Evolutionary conservation across 2,888 invertebrate species (phyloP).

Genomic region (Machimus atricapillus): DNA sequence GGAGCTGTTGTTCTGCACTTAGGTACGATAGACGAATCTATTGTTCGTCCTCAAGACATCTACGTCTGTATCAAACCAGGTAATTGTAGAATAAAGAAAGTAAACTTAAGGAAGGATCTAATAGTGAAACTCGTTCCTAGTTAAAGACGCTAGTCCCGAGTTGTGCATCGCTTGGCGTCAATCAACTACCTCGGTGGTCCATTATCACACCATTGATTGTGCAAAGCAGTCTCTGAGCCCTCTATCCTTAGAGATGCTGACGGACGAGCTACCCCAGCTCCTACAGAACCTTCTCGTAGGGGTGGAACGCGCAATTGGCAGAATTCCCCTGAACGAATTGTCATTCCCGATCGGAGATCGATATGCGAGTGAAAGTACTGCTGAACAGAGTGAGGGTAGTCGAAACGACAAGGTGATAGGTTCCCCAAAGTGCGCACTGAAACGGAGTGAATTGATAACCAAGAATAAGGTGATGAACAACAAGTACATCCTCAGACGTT

Average conservation of each 20-base stretch:
- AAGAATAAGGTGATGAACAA: constrained; percentile 62
- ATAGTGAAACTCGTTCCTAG: constrained; percentile 41
- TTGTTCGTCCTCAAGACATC: constrained; percentile 70
- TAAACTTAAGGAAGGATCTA: constrained; percentile 40
- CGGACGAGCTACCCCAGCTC: constrained; percentile 68
- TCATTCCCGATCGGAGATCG: constrained; percentile 68
- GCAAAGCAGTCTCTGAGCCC: constrained; percentile 55
- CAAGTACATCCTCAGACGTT: constrained; percentile 60
- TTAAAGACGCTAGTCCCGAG: constrained; percentile 51
- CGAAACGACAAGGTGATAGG: constrained; percentile 49
- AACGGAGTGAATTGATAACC: constrained; percentile 63
- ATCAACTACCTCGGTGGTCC: constrained; percentile 52
- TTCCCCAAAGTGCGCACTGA: constrained; percentile 61
- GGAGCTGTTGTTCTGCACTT: constrained; percentile 71
- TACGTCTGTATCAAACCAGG: constrained; percentile 68
- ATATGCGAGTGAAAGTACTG: constrained; percentile 57
- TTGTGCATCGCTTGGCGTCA: constrained; percentile 59
- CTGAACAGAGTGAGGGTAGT: constrained; percentile 24
- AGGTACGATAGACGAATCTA: constrained; percentile 69
- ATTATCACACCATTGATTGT: constrained; percentile 58
- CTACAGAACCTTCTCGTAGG: constrained; percentile 72
- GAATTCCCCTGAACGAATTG: constrained; percentile 72
- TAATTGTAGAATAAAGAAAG: constrained; percentile 44
- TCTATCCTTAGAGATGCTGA: constrained; percentile 60
- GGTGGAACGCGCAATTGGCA: constrained; percentile 73